Evolutionary conservation across 2,888 invertebrate genomes (phyloP).

Genomic region (Chloroclystis v-ata): DNA sequence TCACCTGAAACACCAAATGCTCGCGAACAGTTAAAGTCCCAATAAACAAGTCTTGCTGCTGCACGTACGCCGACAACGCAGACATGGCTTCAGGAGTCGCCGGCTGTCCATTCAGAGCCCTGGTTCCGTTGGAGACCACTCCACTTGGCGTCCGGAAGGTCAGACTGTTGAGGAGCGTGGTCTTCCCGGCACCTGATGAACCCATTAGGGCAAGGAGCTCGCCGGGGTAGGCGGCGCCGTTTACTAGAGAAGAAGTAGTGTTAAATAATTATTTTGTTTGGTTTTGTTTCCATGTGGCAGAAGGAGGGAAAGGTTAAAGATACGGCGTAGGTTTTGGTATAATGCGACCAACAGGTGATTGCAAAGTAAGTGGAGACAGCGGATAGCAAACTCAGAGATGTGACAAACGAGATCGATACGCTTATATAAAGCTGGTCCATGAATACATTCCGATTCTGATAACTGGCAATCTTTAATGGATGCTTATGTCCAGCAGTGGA

Average conservation of each 20-base stretch:
- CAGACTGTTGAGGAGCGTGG: conserved; percentile 92
- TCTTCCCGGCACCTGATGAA: conserved; percentile 95
- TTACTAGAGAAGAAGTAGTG: conserved; percentile 74
- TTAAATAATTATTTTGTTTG: too few relatives aligned
- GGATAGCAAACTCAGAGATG: too few relatives aligned
- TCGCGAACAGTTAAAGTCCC: conserved; percentile 93
- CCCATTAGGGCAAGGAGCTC: conserved; percentile 93
- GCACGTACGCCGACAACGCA: conserved; percentile 92
- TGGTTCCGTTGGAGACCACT: conserved; percentile 79
- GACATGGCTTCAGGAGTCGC: conserved; percentile 84
- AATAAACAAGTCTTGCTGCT: conserved; percentile 95
- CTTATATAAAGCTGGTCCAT: too few relatives aligned
- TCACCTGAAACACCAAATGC: conserved; percentile 91
- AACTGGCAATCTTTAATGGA: too few relatives aligned
- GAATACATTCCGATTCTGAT: too few relatives aligned
- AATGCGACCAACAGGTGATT: too few relatives aligned
- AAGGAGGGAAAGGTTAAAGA: too few relatives aligned
- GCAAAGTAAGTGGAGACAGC: too few relatives aligned
- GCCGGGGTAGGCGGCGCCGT: conserved; percentile 90
- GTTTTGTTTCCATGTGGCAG: too few relatives aligned
- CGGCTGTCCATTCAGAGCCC: conserved; percentile 86
- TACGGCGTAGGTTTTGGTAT: too few relatives aligned
- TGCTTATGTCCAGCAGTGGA: too few relatives aligned
- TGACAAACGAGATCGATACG: too few relatives aligned
- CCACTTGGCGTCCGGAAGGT: conserved; percentile 88